Base-by-base conservation (phyloP, 2,888 invertebrate genomes). In the Sphaerophoria taeniata region DNA sequence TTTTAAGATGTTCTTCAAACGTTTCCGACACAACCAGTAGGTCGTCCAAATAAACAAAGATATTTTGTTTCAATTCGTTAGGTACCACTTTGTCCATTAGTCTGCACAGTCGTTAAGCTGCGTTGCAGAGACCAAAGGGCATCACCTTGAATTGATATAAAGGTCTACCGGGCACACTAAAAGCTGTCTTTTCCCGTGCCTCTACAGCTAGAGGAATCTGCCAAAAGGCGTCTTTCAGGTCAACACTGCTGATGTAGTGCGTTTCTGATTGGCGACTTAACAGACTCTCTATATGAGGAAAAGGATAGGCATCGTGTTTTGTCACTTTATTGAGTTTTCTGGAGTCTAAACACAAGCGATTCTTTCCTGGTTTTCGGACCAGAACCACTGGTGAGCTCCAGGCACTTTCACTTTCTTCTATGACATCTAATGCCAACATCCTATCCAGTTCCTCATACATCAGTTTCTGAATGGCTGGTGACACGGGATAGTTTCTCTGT, bases 371-470 rank as follows among this genome's bases (percentile, higher is more conserved):
- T 63, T 89, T 89, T 4, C 43, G 24, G 9, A 53, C 53, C 53
- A 53, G 53, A 16, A 53, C 53, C 6, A 53, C 87, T 0, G 90
- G 89, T 1, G 88, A 89, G 6, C 88, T 87, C 90, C 90, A 90
- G 0, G 88, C 77, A 47, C 90, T 90, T 6, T 85, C 24, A 0
- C 88, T 88, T 7, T 80, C 87, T 43, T 89, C 89, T 4, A 90
- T 87, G 0, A 90, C 84, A 6, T 81, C 88, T 3, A 85, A 63
- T 3, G 43, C 61, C 11, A 90, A 45, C 89, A 90, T 90, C 5
- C 88, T 60, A 24, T 89, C 89, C 0, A 90, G 83, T 71, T 89
- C 89, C 12, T 73, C 72, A 55, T 80, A 72, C 47, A 85, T 33
- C 36, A 70, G 16, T 16, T 69, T 65, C 36, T 86, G 79, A 1